Evolutionary conservation across 2,888 invertebrate genomes (phyloP).

Genomic region (Trichogramma evanescens): DNA sequence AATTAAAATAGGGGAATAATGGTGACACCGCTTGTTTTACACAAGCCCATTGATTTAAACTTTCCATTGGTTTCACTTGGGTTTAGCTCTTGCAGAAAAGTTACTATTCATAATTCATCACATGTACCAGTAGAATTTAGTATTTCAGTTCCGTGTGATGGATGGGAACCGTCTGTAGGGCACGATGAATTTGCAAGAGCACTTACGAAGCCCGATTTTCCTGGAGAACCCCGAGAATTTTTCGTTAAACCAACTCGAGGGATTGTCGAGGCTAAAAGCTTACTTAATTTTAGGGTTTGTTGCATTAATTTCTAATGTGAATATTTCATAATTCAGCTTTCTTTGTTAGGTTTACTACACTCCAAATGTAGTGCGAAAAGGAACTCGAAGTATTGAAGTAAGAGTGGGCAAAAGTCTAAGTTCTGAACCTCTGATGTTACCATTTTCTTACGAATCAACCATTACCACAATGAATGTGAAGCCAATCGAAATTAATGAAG

Average conservation of each 20-base stretch:
- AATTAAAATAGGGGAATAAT: constrained; percentile 54
- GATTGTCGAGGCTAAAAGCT: constrained; percentile 48
- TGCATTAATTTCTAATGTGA: not conserved
- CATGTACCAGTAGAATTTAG: constrained; percentile 52
- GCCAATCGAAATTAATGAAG: constrained; percentile 51
- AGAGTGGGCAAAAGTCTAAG: constrained; percentile 54
- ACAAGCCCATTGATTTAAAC: no score
- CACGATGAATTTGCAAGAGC: constrained; percentile 48
- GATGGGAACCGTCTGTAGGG: constrained; percentile 51
- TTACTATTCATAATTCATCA: constrained; percentile 51
- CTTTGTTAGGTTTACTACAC: constrained; percentile 50
- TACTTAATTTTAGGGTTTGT: constrained; percentile 47
- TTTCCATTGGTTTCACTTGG: no score
- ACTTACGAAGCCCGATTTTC: constrained; percentile 45
- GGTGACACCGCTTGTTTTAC: constrained; percentile 48
- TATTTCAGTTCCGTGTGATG: constrained; percentile 52
- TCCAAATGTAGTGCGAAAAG: constrained; percentile 51
- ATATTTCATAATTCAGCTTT: not conserved
- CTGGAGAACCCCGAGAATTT: constrained; percentile 54
- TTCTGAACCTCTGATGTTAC: constrained; percentile 51
- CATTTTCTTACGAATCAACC: constrained; percentile 51
- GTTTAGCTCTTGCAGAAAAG: constrained; percentile 13
- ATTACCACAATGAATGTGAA: constrained; percentile 50
- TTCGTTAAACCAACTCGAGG: constrained; percentile 49
- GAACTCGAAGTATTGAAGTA: constrained; percentile 50